These are phyloP conservation scores for Delia radicum DNA, from an alignment of 1,140 invertebrate genomes.

Conservation along the genomic window DNA sequence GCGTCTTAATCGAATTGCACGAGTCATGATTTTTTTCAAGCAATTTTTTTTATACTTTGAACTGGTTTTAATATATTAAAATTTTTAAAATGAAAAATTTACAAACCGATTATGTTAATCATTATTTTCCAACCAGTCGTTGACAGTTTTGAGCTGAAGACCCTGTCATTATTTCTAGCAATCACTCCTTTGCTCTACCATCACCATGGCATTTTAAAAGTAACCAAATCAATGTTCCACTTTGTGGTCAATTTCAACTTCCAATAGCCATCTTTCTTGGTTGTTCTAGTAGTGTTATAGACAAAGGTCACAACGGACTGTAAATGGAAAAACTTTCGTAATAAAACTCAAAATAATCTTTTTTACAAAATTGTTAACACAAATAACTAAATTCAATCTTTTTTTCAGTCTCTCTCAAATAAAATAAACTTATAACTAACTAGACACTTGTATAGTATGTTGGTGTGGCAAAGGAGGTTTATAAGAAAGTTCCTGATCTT, in stretches of 20 bases:
- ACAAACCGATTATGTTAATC: conserved; percentile 5
- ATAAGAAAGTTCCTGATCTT: neutral
- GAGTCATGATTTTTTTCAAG: neutral
- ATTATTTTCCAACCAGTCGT: conserved; percentile 18
- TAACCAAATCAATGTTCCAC: neutral
- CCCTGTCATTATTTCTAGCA: neutral
- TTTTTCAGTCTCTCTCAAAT: neutral
- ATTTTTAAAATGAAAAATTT: conserved; percentile 12
- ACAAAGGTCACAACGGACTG: conserved; percentile 36
- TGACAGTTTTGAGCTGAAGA: conserved; percentile 12
- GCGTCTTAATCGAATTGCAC: neutral
- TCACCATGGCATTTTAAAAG: neutral
- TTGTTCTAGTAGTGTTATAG: neutral
- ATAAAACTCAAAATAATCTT: conserved; percentile 34
- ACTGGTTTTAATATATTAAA: neutral
- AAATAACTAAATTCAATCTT: neutral
- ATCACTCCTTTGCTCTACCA: neutral
- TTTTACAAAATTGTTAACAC: neutral
- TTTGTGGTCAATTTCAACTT: conserved; percentile 5
- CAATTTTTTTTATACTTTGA: neutral
- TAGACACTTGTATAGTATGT: conserved; percentile 3
- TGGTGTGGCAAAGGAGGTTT: neutral
- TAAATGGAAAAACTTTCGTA: conserved; percentile 54
- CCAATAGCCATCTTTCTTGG: neutral
- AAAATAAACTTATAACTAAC: conserved; percentile 14